These are phyloP conservation scores for Coreius guichenoti DNA, from an alignment of 2,797 vertebrate species.

Conservation along the genomic window DNA sequence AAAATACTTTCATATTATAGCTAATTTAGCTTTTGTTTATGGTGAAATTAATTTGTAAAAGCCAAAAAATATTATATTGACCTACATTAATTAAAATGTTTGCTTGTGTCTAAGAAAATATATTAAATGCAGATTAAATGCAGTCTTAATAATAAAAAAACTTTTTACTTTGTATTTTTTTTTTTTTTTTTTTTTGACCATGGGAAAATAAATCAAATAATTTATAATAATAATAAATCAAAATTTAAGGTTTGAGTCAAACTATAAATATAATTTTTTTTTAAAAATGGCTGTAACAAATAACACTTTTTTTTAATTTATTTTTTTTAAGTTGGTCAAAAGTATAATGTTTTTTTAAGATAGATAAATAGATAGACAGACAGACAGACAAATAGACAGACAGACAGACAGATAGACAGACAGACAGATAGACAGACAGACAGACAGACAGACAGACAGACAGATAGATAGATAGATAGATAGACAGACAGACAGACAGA, in stretches of 20 bases:
- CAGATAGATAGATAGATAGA: too few relatives aligned
- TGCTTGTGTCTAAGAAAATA: not conserved
- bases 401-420: too few relatives aligned
- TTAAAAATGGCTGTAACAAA: not conserved
- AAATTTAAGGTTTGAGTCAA: not conserved
- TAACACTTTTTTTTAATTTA: too few relatives aligned
- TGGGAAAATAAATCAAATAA: not conserved
- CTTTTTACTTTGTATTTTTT: not conserved
- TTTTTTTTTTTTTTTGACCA: too few relatives aligned
- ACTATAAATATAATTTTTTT: not conserved
- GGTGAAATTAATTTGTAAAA: not conserved
- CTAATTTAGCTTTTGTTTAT: not conserved
- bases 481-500: too few relatives aligned
- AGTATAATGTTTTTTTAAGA: not conserved
- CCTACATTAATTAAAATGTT: not conserved
- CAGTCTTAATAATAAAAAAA: not conserved
- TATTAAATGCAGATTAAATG: too few relatives aligned
- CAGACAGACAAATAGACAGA: too few relatives aligned
- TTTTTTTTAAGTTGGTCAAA: not conserved
- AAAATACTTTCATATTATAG: not conserved
- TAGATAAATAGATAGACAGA: too few relatives aligned
- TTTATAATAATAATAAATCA: not conserved
- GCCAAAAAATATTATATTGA: not conserved
- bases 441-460: too few relatives aligned
- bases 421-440: too few relatives aligned